Conservation (phyloP, 1,140 invertebrate species). For the Microplitis mediator region DNA sequence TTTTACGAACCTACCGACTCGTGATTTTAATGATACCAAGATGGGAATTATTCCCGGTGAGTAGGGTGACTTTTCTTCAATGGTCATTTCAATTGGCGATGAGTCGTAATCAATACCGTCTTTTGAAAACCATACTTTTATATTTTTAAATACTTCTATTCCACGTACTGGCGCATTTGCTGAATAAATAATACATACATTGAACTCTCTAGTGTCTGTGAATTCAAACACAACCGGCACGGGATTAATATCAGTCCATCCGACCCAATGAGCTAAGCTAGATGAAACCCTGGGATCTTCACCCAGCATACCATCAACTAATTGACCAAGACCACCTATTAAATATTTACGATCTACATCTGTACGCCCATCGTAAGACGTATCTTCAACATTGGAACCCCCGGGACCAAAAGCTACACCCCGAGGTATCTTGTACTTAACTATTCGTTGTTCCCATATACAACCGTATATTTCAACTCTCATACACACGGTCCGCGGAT, state of each 20-base stretch:
- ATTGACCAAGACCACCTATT: conserved; percentile 79
- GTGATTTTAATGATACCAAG: conserved; percentile 65
- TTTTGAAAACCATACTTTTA: conserved; percentile 77
- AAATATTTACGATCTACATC: conserved; percentile 63
- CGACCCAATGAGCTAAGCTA: conserved; percentile 72
- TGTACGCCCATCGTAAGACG: conserved; percentile 88
- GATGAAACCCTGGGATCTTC: conserved; percentile 41
- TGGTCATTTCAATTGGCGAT: conserved; percentile 51
- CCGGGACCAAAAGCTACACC: conserved; percentile 65
- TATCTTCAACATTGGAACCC: conserved; percentile 83
- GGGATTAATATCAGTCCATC: conserved; percentile 77
- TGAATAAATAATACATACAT: conserved; percentile 75
- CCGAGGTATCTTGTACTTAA: conserved; percentile 72
- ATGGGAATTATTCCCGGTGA: conserved; percentile 24
- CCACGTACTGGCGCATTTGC: conserved; percentile 75
- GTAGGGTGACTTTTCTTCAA: conserved; percentile 34
- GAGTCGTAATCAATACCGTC: conserved; percentile 76
- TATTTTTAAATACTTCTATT: conserved; percentile 75
- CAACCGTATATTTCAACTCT: conserved; percentile 90
- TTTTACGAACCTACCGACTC: conserved; percentile 78
- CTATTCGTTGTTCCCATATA: conserved; percentile 74
- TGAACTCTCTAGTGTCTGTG: conserved; percentile 75
- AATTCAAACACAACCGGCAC: conserved; percentile 82
- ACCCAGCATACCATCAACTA: conserved; percentile 70
- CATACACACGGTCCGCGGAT: conserved; percentile 90